Conservation (phyloP, 2,888 invertebrate genomes). For the Oxytorus armatus region DNA sequence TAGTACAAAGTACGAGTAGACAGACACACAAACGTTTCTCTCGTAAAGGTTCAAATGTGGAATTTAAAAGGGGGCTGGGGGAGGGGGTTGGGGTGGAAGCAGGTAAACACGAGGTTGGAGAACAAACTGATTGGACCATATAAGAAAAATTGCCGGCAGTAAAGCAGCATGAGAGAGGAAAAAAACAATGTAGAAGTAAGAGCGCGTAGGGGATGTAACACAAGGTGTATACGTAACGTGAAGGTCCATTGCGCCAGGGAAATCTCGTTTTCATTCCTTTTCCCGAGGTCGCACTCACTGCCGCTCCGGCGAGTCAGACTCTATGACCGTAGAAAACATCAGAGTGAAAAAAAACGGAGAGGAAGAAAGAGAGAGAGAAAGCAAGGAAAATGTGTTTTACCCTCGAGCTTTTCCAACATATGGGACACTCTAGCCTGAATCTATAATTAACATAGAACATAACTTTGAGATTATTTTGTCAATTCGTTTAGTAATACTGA, state of each 20-base stretch:
- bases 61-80: too few species aligned
- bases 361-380: too few species aligned
- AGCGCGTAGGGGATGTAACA: conserved; percentile 32
- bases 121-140: conserved; percentile 59
- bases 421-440: not conserved
- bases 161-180: conserved; percentile 25
- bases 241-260: conserved; percentile 71
- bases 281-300: conserved; percentile 64
- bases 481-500: not conserved
- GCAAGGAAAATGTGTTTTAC: conserved; percentile 24
- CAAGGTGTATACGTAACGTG: not conserved
- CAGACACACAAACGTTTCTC: too few species aligned
- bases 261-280: conserved; percentile 78
- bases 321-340: conserved; percentile 46
- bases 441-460: not conserved
- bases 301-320: conserved; percentile 43
- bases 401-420: conserved; percentile 14
- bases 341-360: too few species aligned
- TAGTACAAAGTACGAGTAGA: too few species aligned
- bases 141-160: conserved; percentile 57
- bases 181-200: conserved; percentile 22
- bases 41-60: too few species aligned
- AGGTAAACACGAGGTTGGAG: not conserved
- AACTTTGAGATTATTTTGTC: not conserved
- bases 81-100: conserved; percentile 22